Conservation (phyloP, 2,888 invertebrate species). For the Thecocarcelia acutangulata region DNA sequence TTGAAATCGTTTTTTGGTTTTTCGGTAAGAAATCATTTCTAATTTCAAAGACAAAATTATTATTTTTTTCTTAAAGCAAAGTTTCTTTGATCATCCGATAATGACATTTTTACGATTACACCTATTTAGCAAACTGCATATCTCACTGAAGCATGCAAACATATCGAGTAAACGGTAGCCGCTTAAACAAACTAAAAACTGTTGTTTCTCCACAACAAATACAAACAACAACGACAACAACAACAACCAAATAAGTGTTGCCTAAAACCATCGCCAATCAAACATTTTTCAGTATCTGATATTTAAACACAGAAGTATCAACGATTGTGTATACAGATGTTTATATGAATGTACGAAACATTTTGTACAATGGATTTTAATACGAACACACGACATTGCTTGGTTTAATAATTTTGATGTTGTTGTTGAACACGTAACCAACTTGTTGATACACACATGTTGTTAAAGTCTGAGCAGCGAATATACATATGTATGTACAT, state of each 20-base stretch:
- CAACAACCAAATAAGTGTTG: slow-evolving; percentile 20
- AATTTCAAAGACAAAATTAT: no score
- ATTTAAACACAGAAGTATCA: no score
- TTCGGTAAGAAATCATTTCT: no score
- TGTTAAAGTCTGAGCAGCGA: slow-evolving; percentile 32
- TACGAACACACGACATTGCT: slow-evolving; percentile 33
- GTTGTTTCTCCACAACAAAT: slow-evolving; percentile 20
- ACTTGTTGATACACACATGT: slow-evolving; percentile 57
- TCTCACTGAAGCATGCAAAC: slow-evolving; percentile 26
- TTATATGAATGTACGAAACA: no score
- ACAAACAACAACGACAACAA: no score
- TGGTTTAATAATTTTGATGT: slow-evolving; percentile 34
- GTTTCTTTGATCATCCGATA: no score
- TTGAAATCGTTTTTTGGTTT: no score
- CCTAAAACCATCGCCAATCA: slow-evolving; percentile 47
- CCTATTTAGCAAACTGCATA: neutral
- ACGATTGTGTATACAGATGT: no score
- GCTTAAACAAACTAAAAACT: slow-evolving; percentile 17
- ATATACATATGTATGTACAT: neutral
- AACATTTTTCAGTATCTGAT: neutral
- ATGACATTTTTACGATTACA: neutral
- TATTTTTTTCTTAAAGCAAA: no score
- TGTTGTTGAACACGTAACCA: slow-evolving; percentile 53
- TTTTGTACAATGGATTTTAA: no score
- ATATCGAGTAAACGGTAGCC: slow-evolving; percentile 44